Percentiles rank a stretch among this genome's conserved stretches.
Conservation (phyloP, 1,140 invertebrate genomes). For the Drosophila santomea region DNA sequence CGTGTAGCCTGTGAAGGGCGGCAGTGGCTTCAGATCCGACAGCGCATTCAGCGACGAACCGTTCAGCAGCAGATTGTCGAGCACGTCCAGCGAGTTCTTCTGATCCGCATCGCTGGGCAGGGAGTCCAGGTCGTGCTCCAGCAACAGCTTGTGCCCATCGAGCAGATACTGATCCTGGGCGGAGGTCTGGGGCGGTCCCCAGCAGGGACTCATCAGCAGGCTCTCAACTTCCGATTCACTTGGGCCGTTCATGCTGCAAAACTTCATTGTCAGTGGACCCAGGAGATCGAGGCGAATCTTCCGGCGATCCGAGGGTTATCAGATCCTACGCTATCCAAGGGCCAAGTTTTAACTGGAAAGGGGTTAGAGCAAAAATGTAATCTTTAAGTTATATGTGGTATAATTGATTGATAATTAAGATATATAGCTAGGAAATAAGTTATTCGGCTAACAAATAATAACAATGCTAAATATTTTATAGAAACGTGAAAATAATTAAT, state of each 20-base stretch:
- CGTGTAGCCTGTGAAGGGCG: conserved; percentile 93
- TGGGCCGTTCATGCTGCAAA: conserved; percentile 85
- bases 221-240: conserved; percentile 85
- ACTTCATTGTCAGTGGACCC: conserved; percentile 85
- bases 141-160: conserved; percentile 83
- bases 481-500: no score
- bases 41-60: conserved; percentile 87
- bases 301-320: conserved; percentile 20
- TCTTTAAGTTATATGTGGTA: no score
- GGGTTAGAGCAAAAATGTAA: no score
- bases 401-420: no score
- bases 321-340: conserved; percentile 21
- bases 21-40: conserved; percentile 93
- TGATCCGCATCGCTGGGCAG: conserved; percentile 83
- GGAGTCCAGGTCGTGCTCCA: conserved; percentile 83
- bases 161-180: conserved; percentile 84
- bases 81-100: conserved; percentile 87
- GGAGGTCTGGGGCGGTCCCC: conserved; percentile 81
- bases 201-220: conserved; percentile 84
- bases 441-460: no score
- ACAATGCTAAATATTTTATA: no score
- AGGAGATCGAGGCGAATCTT: conserved; percentile 51
- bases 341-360: conserved; percentile 15
- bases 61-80: conserved; percentile 88
- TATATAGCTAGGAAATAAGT: no score